Base-by-base conservation (phyloP, 2,113 vertebrate species). In the Isurus oxyrinchus region DNA sequence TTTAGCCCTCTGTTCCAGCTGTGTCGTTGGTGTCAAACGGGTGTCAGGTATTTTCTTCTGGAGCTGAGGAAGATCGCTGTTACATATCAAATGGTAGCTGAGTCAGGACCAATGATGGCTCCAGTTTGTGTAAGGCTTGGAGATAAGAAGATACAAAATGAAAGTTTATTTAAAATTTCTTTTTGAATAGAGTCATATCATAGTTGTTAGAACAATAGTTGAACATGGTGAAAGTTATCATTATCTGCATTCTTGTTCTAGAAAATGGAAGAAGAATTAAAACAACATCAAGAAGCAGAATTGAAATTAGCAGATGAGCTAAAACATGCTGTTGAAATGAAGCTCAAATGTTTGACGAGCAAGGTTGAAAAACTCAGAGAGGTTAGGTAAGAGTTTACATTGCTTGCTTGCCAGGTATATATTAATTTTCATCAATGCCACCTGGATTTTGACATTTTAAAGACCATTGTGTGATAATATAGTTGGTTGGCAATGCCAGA, bases 291-390 rank as follows among this genome's bases (percentile, higher is more conserved):
- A 90, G 96, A 97, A 96, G 87, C 63, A 27, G 44, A 95, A 53
- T 27, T 95, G 3, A 95, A 90, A 88, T 97, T 97, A 97, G 97
- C 98, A 96, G 97, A 96, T 40, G 96, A 94, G 86, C 96, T 98
- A n/a, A 93, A 96, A 76, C 97, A 96, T 27, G 96, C 59, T 0
- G 49, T 97, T 87, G 97, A 97, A 96, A 97, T 72, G 11, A 97
- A 97, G 97, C 81, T 97, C 8, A 97, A 96, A 97, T 97, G 86
- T 91, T 97, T 98, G 97, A 96, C 97, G 88, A 96, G 97, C 96
- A 97, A 98, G 49, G 96, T 98, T 96, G 97, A 98, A 96, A 96
- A 96, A 6, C 11, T 97, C 14, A 98, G 97, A 97, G 97, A 97
- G 97, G 81, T 97, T 27, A 98, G 98, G 97, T 98, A 97, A 53